These are phyloP conservation scores for Cheilosia variabilis DNA, from an alignment of 2,888 invertebrate species.

Conservation along the genomic window DNA sequence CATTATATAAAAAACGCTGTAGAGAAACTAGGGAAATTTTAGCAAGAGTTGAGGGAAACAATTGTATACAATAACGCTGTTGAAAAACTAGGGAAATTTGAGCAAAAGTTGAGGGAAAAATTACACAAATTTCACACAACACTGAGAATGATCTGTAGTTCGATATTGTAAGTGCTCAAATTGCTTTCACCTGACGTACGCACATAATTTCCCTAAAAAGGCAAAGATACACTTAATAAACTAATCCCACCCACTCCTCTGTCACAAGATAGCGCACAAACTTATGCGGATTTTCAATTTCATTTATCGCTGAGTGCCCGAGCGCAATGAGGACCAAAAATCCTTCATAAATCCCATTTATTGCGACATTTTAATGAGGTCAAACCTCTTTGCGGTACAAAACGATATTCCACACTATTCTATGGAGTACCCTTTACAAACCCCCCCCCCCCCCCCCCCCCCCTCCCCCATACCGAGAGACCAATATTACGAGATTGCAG, in stretches of 20 bases:
- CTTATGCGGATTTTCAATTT: neutral
- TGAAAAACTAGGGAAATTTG: too few relatives aligned
- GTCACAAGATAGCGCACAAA: neutral
- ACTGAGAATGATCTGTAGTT: too few relatives aligned
- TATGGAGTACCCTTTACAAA: neutral
- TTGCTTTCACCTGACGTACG: too few relatives aligned
- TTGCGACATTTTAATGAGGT: slow-evolving; percentile 1
- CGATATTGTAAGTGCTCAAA: too few relatives aligned
- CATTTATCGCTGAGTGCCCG: neutral
- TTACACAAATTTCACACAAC: too few relatives aligned
- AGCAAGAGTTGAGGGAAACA: too few relatives aligned
- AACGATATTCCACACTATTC: neutral
- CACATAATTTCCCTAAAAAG: too few relatives aligned
- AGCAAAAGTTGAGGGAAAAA: too few relatives aligned
- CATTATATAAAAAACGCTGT: too few relatives aligned
- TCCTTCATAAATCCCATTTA: neutral
- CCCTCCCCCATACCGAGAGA: neutral
- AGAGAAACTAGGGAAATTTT: too few relatives aligned
- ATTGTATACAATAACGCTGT: too few relatives aligned
- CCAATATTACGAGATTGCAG: neutral
- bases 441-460: neutral
- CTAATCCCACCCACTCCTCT: neutral
- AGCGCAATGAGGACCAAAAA: neutral
- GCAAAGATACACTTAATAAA: too few relatives aligned
- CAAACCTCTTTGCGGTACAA: neutral